Evolutionary conservation across 2,888 invertebrate species (phyloP).

Genomic region (Antheraea yamamai): DNA sequence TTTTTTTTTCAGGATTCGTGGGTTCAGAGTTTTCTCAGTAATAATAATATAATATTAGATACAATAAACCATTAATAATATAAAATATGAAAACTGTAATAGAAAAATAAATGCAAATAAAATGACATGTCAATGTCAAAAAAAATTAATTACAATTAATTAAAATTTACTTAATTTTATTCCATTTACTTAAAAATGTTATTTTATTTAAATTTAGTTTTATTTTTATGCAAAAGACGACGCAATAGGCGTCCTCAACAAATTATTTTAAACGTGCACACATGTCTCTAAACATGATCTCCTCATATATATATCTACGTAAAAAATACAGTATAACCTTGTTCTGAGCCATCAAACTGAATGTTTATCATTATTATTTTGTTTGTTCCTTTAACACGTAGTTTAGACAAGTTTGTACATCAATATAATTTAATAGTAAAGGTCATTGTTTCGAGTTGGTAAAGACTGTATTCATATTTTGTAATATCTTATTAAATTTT

Average conservation of each 20-base stretch:
- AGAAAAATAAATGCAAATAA: too few species aligned
- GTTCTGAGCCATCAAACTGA: slow-evolving; percentile 32
- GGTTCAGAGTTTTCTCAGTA: too few species aligned
- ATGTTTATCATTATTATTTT: slow-evolving; percentile 34
- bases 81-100: too few species aligned
- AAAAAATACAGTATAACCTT: slow-evolving; percentile 19
- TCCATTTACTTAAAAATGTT: neutral
- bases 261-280: neutral
- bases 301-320: neutral
- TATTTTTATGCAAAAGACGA: neutral
- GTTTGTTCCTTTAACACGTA: slow-evolving; percentile 33
- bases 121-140: too few species aligned
- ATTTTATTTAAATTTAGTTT: neutral
- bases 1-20: too few species aligned
- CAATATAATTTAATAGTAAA: neutral
- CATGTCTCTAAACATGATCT: neutral
- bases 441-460: neutral
- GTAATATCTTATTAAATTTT: neutral
- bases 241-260: neutral
- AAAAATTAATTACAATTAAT: too few species aligned
- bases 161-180: neutral
- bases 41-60: too few species aligned
- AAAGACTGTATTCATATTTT: neutral
- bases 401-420: slow-evolving; percentile 12
- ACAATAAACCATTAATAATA: too few species aligned